A percentile compares a stretch with the other conserved stretches of the same genome.
phyloP scores from a whole-genome alignment of 2,797 vertebrate species.

The Typhlichthys eigenmanni region DNA sequence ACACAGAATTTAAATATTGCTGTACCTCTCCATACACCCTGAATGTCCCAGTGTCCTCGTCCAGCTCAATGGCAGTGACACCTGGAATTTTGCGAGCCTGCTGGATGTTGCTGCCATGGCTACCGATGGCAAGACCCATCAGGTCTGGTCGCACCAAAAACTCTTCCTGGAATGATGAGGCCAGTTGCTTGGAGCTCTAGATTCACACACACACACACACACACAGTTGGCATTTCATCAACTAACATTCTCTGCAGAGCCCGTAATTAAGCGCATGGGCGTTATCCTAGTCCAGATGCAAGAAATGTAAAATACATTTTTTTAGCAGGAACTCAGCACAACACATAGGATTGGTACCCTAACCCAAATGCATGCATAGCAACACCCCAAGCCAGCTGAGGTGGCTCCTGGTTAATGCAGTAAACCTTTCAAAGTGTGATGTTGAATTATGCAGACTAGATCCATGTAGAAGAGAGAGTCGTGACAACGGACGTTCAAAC shows the following conservation, averaged over 20 bases:
- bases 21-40: constrained; percentile 96
- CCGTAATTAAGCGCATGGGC: not conserved
- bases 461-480: no score
- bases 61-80: constrained; percentile 94
- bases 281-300: no score
- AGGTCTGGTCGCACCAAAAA: constrained; percentile 93
- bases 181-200: constrained; percentile 95
- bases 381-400: no score
- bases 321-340: no score
- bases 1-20: no score
- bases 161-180: constrained; percentile 96
- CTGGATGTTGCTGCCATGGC: constrained; percentile 97
- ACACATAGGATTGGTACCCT: no score
- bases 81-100: constrained; percentile 95
- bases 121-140: constrained; percentile 98
- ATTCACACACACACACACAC: constrained; percentile 1
- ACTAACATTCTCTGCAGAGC: not conserved
- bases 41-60: constrained; percentile 95
- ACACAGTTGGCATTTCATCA: not conserved
- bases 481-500: no score
- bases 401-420: no score
- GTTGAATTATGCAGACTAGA: no score
- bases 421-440: no score
- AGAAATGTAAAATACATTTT: no score
- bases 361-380: no score